These are phyloP conservation scores for Papilio xuthus DNA, from an alignment of 1,140 invertebrate species.

Conservation along the genomic window DNA sequence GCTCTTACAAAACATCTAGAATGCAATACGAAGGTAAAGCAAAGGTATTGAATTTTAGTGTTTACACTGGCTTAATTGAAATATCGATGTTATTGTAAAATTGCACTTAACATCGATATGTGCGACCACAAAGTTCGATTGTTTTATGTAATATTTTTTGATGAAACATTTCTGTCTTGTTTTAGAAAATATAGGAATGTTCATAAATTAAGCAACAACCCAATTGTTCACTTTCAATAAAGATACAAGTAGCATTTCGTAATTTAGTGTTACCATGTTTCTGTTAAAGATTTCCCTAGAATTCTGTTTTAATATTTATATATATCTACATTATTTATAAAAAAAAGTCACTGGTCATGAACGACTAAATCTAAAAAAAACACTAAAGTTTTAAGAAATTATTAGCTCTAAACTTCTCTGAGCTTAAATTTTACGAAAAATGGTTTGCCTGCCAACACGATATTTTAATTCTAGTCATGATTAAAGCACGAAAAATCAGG, in stretches of 20 bases:
- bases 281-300: background rate
- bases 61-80: background rate
- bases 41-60: conserved; percentile 32
- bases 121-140: background rate
- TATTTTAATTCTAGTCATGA: no score
- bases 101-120: conserved; percentile 12
- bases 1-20: conserved; percentile 5
- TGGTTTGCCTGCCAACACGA: no score
- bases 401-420: no score
- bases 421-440: no score
- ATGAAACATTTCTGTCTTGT: background rate
- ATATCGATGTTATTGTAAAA: conserved; percentile 31
- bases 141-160: background rate
- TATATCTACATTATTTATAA: no score
- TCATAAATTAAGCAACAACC: background rate
- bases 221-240: background rate
- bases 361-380: no score
- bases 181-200: background rate
- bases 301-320: background rate
- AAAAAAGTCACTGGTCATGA: no score
- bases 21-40: conserved; percentile 24
- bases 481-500: background rate
- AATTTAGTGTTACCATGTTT: background rate
- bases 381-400: no score
- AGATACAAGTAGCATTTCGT: background rate